Percentiles rank a stretch among this genome's conserved stretches.
These are phyloP conservation scores for Lutraria rhynchaena DNA, from an alignment of 1,140 invertebrate species.

Conservation along the genomic window DNA sequence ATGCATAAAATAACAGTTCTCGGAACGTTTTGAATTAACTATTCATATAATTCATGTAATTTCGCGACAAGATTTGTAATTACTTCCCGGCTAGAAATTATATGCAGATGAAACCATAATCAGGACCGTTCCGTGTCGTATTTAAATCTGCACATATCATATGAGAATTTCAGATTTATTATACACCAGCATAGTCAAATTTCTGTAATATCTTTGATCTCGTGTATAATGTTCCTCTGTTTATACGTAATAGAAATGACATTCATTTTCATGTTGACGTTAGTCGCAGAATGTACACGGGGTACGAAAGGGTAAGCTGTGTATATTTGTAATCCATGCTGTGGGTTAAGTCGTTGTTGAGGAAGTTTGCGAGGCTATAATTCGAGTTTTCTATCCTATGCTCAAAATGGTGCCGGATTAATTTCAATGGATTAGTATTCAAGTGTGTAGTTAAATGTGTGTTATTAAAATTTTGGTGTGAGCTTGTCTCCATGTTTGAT, in stretches of 20 bases:
- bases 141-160: conserved; percentile 60
- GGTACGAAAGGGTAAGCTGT: no score
- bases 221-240: conserved; percentile 46
- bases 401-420: no score
- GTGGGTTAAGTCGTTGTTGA: no score
- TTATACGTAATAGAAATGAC: conserved; percentile 56
- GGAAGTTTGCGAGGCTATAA: no score
- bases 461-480: no score
- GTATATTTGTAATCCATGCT: no score
- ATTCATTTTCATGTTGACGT: not conserved
- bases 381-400: no score
- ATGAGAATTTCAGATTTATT: conserved; percentile 54
- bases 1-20: conserved; percentile 20
- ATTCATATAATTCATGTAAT: conserved; percentile 57
- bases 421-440: no score
- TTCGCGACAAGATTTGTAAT: conserved; percentile 51
- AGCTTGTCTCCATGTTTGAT: no score
- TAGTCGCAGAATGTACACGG: conserved; percentile 17
- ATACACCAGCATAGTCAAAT: conserved; percentile 50
- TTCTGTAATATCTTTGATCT: conserved; percentile 51
- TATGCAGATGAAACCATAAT: conserved; percentile 51
- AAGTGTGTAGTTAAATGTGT: no score
- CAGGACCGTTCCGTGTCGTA: conserved; percentile 37
- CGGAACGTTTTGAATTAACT: conserved; percentile 24
- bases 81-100: conserved; percentile 43